Base-by-base conservation (phyloP, 1,140 invertebrate species). In the Nephila pilipes region DNA sequence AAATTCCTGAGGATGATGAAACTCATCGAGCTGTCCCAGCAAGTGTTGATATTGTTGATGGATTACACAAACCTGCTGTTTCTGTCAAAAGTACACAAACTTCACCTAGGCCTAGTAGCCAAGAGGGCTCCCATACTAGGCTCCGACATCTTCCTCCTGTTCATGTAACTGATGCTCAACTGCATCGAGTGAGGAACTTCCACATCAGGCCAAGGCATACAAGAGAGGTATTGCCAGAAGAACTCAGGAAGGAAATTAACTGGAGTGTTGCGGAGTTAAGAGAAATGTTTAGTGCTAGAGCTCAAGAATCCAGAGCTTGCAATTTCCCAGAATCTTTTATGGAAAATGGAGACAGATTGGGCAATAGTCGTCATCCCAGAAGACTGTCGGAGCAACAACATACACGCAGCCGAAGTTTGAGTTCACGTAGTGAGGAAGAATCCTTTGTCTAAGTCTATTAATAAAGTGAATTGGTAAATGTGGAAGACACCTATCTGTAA, bases 241-340 rank as follows among this genome's bases (percentile, higher is more conserved):
- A 95, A 8, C 93, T 94, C 85, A 32, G 93, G 54, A 94, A 94
- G 54, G 95, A 95, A 93, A 95, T 96, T 20, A 95, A 95, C 90
- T 96, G 95, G 95, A 95, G 95, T 94, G 95, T 96, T 22, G 95
- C 95, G 10, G 94, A 95, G 75, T 93, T 96, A 22, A 80, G 95
- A 46, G 94, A 94, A 57, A 94, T 96, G 60, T 96, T 96, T 93
- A 95, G 93, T 57, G 8, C 75, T 3, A n/a, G 65, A 57, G n/a
- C 55, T 18, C 55, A 93, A 36, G 55, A 55, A 1, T 75, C 85
- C 1, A 38, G 60, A 32, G 20, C 36, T 38, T 83, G 65, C n/a
- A 88, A 83, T 46, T 85, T 85, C 36, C 1, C 46, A 8, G 54
- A 36, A 12, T 16, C 55, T 22, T 93, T 46, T 38, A 10, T 88